phyloP scores from a whole-genome alignment of 2,797 vertebrate genomes.

The Pangasius larnaudii region DNA sequence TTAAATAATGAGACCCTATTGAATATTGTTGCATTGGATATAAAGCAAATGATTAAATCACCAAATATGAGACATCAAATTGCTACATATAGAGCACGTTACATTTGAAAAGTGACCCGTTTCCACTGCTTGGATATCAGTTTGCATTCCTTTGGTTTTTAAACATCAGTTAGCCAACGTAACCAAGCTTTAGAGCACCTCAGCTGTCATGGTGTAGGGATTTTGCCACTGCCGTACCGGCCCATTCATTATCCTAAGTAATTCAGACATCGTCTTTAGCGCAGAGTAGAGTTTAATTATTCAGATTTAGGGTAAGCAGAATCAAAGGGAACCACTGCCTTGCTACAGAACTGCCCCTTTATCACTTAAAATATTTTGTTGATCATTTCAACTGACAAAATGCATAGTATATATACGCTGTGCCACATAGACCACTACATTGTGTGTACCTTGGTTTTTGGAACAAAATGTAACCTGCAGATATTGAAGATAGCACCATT shows the following conservation, averaged over 20 bases:
- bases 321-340: constrained; percentile 11
- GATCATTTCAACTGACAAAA: not conserved
- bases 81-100: not conserved
- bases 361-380: not conserved
- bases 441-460: not conserved
- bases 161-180: not conserved
- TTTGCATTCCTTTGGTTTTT: not conserved
- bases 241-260: not conserved
- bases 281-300: not conserved
- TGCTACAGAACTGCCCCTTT: not conserved
- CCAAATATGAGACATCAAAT: not conserved
- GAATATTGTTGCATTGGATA: no score
- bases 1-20: not conserved
- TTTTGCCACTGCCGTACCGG: not conserved
- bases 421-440: not conserved
- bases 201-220: not conserved
- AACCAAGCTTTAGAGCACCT: not conserved
- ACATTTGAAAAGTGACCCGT: not conserved
- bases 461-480: constrained; percentile 8
- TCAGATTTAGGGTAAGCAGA: constrained; percentile 9
- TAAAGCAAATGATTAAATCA: not conserved
- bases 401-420: not conserved
- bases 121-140: not conserved
- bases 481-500: constrained; percentile 24
- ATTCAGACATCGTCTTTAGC: not conserved